Percentiles rank a stretch among this genome's conserved stretches.
phyloP scores from a whole-genome alignment of 2,888 invertebrate genomes.

The Parnassius apollo region DNA sequence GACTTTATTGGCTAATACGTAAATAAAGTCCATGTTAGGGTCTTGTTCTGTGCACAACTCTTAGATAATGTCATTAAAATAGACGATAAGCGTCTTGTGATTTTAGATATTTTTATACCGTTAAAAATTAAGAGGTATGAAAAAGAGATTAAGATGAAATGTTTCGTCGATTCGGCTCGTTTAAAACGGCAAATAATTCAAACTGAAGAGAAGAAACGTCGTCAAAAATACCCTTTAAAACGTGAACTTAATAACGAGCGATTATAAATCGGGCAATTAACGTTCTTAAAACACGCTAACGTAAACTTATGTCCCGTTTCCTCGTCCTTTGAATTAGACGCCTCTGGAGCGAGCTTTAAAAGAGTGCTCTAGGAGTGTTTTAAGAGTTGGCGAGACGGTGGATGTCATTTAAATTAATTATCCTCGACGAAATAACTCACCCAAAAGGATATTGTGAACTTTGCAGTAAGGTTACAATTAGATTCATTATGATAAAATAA shows the following conservation, averaged over 20 bases:
- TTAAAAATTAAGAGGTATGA: no score
- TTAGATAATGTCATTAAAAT: no score
- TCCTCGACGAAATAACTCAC: slow-evolving; percentile 48
- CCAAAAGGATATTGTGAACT: slow-evolving; percentile 1
- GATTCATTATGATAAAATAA: not conserved
- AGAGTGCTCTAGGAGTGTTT: slow-evolving; percentile 38
- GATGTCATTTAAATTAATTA: slow-evolving; percentile 60
- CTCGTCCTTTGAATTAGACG: slow-evolving; percentile 54
- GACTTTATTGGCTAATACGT: no score
- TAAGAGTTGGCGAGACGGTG: slow-evolving; percentile 30
- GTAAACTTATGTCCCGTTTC: slow-evolving; percentile 59
- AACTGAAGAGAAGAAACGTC: slow-evolving; percentile 27
- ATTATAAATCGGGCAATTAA: slow-evolving; percentile 64
- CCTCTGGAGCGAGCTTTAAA: slow-evolving; percentile 40
- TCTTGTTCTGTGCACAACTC: no score
- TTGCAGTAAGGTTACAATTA: slow-evolving; percentile 9
- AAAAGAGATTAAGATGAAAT: no score
- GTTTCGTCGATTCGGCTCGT: not conserved
- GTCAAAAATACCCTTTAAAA: slow-evolving; percentile 29
- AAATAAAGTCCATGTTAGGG: no score
- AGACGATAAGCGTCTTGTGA: no score
- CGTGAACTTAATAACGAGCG: slow-evolving; percentile 38
- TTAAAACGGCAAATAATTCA: slow-evolving; percentile 28
- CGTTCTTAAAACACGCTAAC: slow-evolving; percentile 50
- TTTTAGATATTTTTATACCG: no score